Conservation (phyloP, 2,888 invertebrate genomes). For the Sarcophaga caerulescens region DNA sequence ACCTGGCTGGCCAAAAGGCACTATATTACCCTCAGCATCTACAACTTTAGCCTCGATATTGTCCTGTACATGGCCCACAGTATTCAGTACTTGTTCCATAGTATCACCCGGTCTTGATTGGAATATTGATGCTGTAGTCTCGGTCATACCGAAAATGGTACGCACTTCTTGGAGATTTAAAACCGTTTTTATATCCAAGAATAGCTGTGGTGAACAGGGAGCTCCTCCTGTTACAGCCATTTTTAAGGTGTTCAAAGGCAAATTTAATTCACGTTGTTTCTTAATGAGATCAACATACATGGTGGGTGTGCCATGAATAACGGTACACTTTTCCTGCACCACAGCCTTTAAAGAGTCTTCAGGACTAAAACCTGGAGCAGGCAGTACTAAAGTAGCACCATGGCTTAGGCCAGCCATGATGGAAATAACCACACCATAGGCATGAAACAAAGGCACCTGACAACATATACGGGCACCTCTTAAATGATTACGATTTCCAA, state of each 20-base stretch:
- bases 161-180: conserved; percentile 82
- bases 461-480: conserved; percentile 82
- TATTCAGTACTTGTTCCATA: conserved; percentile 80
- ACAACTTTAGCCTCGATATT: conserved; percentile 84
- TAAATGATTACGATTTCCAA: conserved; percentile 83
- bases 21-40: conserved; percentile 83
- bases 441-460: conserved; percentile 92
- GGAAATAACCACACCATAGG: conserved; percentile 87
- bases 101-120: conserved; percentile 82
- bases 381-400: conserved; percentile 85
- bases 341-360: conserved; percentile 85
- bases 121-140: conserved; percentile 83
- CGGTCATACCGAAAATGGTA: conserved; percentile 84
- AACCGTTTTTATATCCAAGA: conserved; percentile 82
- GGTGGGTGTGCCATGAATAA: conserved; percentile 90
- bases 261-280: conserved; percentile 81
- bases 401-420: conserved; percentile 83
- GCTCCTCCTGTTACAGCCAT: conserved; percentile 88
- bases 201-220: conserved; percentile 85
- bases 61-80: conserved; percentile 83
- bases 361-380: conserved; percentile 84
- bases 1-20: conserved; percentile 86
- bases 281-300: conserved; percentile 91
- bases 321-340: conserved; percentile 86
- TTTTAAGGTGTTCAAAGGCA: conserved; percentile 81